Conservation (phyloP, 2,888 invertebrate genomes). For the Amiota communis region DNA sequence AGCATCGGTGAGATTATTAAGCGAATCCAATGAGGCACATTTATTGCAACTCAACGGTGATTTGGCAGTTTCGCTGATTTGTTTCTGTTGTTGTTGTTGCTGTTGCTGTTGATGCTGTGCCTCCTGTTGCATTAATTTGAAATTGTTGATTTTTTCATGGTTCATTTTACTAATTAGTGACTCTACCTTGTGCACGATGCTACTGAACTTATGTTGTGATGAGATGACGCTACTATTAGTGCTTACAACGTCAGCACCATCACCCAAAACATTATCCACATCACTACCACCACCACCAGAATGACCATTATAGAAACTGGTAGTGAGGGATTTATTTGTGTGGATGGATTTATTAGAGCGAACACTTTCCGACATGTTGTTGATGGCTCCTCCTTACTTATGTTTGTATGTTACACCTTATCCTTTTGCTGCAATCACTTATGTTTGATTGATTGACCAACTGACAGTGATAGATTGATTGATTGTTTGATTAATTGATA, state of each 20-base stretch:
- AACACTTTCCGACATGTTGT: conserved; percentile 68
- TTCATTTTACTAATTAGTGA: conserved; percentile 69
- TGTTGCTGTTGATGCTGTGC: conserved; percentile 66
- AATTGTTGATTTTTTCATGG: conserved; percentile 64
- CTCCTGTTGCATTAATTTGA: conserved; percentile 50
- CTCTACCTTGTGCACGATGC: conserved; percentile 70
- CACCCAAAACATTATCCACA: conserved; percentile 17
- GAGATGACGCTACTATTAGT: conserved; percentile 34
- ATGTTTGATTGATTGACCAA: background rate
- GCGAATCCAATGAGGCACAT: conserved; percentile 78
- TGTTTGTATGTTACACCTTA: background rate
- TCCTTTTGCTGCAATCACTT: background rate
- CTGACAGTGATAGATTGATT: background rate
- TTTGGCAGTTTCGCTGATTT: background rate
- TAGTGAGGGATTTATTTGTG: conserved; percentile 22
- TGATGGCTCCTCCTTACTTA: background rate
- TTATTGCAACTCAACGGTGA: conserved; percentile 42
- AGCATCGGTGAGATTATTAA: conserved; percentile 81
- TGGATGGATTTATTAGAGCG: conserved; percentile 56
- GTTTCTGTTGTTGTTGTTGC: conserved; percentile 48
- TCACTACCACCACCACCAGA: conserved; percentile 31
- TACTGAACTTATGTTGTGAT: conserved; percentile 63
- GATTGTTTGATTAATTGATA: conserved; percentile 1
- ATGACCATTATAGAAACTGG: conserved; percentile 10
- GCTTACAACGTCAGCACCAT: conserved; percentile 27